Evolutionary conservation across 2,888 invertebrate species (phyloP).

Genomic region (Harpagoxenus sublaevis): DNA sequence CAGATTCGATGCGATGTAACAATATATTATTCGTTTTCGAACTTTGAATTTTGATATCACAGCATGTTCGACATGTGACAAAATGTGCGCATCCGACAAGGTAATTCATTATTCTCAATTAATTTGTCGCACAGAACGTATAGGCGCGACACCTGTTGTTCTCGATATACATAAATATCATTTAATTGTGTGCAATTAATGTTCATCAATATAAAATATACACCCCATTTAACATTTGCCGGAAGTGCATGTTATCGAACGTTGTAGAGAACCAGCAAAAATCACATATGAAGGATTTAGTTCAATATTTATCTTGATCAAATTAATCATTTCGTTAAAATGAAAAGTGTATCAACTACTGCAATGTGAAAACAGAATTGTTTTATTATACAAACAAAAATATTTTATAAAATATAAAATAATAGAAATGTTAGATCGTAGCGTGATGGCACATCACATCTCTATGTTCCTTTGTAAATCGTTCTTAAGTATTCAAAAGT

Average conservation of each 20-base stretch:
- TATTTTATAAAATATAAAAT: background rate
- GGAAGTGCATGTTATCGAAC: background rate
- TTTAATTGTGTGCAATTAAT: conserved; percentile 65
- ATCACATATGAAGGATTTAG: background rate
- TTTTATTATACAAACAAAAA: conserved; percentile 1
- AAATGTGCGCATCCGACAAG: conserved; percentile 17
- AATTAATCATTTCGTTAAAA: background rate
- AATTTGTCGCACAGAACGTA: conserved; percentile 45
- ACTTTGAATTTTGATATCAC: conserved; percentile 9
- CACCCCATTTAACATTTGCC: conserved; percentile 23
- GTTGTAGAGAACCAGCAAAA: background rate
- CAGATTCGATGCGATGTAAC: background rate
- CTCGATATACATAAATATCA: conserved; percentile 15
- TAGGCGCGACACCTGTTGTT: conserved; percentile 42
- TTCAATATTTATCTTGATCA: conserved; percentile 26
- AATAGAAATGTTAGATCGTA: background rate
- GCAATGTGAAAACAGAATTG: background rate
- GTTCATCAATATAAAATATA: conserved; percentile 58
- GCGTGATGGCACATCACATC: background rate
- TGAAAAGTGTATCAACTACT: background rate
- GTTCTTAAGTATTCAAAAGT: background rate
- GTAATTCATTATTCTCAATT: conserved; percentile 58
- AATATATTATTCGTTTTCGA: background rate
- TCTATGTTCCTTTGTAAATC: background rate
- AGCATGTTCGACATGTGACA: conserved; percentile 6